These are phyloP conservation scores for Ornithoptera priamus DNA, from an alignment of 2,888 invertebrate species.

Conservation along the genomic window DNA sequence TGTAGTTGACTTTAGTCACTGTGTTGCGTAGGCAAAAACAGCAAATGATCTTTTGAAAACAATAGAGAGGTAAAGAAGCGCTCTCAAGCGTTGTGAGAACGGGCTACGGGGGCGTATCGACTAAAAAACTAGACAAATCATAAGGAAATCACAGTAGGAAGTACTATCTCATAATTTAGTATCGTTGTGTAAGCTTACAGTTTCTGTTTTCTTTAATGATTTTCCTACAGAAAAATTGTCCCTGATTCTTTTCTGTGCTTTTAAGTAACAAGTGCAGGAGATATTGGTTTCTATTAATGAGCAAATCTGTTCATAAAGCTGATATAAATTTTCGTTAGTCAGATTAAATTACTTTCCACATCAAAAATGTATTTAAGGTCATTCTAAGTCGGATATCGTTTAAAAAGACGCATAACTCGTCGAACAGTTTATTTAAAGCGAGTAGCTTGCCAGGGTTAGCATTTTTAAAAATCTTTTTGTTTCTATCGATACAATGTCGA, in stretches of 20 bases:
- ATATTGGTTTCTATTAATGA: too few relatives aligned
- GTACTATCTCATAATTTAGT: background rate
- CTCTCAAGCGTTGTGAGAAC: conserved; percentile 43
- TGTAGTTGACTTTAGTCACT: background rate
- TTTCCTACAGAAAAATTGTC: background rate
- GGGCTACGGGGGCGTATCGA: conserved; percentile 38
- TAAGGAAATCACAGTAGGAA: conserved; percentile 30
- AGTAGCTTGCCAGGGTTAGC: conserved; percentile 1
- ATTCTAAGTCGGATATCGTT: background rate
- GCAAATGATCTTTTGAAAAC: conserved; percentile 20
- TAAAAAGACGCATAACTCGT: background rate
- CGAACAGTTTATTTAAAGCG: background rate
- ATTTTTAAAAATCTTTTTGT: conserved; percentile 9
- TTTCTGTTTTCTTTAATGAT: background rate
- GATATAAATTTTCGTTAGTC: background rate
- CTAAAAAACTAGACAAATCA: conserved; percentile 35
- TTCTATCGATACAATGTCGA: background rate
- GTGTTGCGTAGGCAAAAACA: conserved; percentile 2
- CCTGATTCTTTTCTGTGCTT: too few relatives aligned
- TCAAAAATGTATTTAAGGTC: background rate
- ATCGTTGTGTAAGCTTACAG: background rate
- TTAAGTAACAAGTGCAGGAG: too few relatives aligned
- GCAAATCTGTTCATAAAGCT: too few relatives aligned
- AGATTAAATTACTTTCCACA: background rate
- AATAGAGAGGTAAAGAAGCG: conserved; percentile 25